Evolutionary conservation across 2,797 vertebrate genomes (phyloP).

Genomic region (Masticophis lateralis): DNA sequence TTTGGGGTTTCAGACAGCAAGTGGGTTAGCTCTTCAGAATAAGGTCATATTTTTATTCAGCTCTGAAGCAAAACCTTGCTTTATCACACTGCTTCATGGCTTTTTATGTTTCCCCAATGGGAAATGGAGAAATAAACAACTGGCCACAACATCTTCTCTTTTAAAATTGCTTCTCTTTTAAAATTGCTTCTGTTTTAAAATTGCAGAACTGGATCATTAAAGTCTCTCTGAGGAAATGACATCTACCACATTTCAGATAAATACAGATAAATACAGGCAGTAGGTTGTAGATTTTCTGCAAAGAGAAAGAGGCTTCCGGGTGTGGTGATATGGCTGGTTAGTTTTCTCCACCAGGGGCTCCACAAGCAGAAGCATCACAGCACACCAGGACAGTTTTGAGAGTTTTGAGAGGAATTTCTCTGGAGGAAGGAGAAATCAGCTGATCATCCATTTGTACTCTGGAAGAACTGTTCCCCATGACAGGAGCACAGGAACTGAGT

Average conservation of each 20-base stretch:
- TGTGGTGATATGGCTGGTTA: background rate
- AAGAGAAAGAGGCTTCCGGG: background rate
- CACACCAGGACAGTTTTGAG: background rate
- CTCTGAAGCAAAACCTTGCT: background rate
- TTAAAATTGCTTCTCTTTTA: background rate
- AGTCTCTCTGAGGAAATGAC: background rate
- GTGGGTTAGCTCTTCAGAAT: background rate
- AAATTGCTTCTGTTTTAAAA: background rate
- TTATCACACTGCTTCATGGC: background rate
- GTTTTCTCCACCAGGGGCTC: background rate
- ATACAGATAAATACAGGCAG: background rate
- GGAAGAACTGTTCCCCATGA: background rate
- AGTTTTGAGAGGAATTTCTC: background rate
- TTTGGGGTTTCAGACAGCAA: background rate
- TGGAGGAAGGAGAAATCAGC: background rate
- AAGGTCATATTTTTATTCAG: background rate
- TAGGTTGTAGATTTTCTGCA: background rate
- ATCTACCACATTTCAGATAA: background rate
- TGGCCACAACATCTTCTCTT: background rate
- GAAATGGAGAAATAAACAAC: background rate
- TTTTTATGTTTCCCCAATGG: background rate
- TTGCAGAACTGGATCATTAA: background rate
- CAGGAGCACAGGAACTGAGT: background rate
- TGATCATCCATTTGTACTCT: background rate
- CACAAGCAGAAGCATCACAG: background rate